A percentile compares a stretch with the other conserved stretches of the same genome.
Evolutionary conservation across 2,888 invertebrate species (phyloP).

Genomic region (Phortica okadai): DNA sequence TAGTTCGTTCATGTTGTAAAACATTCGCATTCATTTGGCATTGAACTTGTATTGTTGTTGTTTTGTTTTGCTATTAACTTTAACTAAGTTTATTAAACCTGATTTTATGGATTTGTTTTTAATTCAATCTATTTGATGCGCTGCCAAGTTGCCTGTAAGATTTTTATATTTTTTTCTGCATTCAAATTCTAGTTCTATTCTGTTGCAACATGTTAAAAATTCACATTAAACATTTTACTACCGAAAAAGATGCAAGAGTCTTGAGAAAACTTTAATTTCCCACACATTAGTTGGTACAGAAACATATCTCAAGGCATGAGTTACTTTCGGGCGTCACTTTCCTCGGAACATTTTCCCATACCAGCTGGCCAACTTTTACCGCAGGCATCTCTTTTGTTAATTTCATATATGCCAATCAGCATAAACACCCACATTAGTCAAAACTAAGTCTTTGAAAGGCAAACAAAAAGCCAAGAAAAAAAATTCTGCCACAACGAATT

Average conservation of each 20-base stretch:
- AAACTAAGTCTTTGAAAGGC: not conserved
- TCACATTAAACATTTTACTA: too few species aligned
- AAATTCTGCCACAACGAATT: constrained; percentile 17
- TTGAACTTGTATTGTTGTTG: not conserved
- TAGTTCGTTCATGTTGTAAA: not conserved
- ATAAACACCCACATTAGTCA: constrained; percentile 16
- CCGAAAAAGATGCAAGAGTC: too few species aligned
- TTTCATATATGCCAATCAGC: constrained; percentile 14
- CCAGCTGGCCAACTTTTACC: constrained; percentile 16
- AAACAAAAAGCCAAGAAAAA: not conserved
- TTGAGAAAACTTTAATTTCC: not conserved
- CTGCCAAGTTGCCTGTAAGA: too few species aligned
- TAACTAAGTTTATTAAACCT: not conserved
- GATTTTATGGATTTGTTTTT: not conserved
- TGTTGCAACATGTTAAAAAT: too few species aligned
- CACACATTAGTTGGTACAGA: not conserved
- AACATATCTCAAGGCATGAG: not conserved
- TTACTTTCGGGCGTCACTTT: not conserved
- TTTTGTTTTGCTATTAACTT: not conserved
- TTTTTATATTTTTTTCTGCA: too few species aligned
- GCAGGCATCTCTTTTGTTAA: constrained; percentile 14
- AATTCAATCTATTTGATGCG: too few species aligned
- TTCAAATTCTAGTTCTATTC: too few species aligned
- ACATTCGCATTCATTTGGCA: not conserved
- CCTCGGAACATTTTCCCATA: not conserved